Base-by-base conservation (phyloP, 2,797 vertebrate genomes). In the Syngnathus acus region DNA sequence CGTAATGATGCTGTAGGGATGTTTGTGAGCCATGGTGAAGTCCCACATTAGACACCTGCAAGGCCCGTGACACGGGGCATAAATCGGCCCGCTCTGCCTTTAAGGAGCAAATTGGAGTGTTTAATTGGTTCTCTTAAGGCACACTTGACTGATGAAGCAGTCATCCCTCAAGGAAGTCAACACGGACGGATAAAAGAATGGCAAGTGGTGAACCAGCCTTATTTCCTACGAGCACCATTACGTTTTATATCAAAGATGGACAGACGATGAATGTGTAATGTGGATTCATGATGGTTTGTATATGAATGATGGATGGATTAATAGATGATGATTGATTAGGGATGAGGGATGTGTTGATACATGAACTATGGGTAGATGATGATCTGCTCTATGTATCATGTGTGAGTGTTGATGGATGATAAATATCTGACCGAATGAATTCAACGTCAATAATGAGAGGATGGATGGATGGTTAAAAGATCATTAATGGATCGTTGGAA, bases 101-200 rank as follows among this genome's bases (percentile, higher is more conserved):
- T 13, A 14, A 40, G n/a, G 39, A 61, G n/a, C 39, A 61, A 62
- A 61, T 11, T 32, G 26, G 58, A 61, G 39, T 16, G 21, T 62
- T 62, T 67, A 23, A 72, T 79, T 74, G 48, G 67, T 79, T 62
- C 42, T 70, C 50, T 70, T 42, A 14, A 78, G 69, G 74, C 65
- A 45, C 71, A 61, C 23, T 73, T 61, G 48, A 62, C 65, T 78
- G 67, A 70, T 81, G 72, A 72, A 50, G 65, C 37, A 54, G 64
- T 47, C 8, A 6, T 45, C 72, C 65, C 72, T 71, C 11, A 26
- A 66, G 61, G 62, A 70, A 61, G 65, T 47, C 48, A 75, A 69
- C 63, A 11, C 32, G 43, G 68, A 65, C 55, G 65, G 69, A 62
- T 60, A 53, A 82, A 65, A 72, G 58, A 62, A 60, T 8, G 17